Evolutionary conservation across 2,888 invertebrate genomes (phyloP).

Genomic region (Saturnia pavonia): DNA sequence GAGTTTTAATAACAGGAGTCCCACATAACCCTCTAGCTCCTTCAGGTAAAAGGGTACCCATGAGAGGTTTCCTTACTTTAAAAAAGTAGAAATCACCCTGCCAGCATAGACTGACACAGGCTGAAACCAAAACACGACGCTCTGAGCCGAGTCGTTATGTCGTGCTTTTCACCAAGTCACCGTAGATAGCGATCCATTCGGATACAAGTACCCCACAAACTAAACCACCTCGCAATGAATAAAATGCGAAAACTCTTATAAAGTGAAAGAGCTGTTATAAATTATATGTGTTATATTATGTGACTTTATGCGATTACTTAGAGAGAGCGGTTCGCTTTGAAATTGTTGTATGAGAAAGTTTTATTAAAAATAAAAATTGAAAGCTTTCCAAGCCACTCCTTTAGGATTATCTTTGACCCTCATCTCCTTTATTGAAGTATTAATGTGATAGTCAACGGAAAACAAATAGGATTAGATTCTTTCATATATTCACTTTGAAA

Average conservation of each 20-base stretch:
- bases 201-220: too few species aligned
- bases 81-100: too few species aligned
- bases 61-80: too few species aligned
- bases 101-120: too few species aligned
- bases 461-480: not conserved
- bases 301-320: not conserved
- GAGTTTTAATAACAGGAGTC: too few species aligned
- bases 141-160: too few species aligned
- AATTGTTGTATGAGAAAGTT: not conserved
- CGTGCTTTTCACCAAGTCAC: too few species aligned
- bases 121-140: too few species aligned
- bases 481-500: not conserved
- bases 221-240: too few species aligned
- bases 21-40: too few species aligned
- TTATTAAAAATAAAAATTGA: constrained; percentile 7
- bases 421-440: constrained; percentile 15
- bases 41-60: too few species aligned
- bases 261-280: not conserved
- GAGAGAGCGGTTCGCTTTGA: not conserved
- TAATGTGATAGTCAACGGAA: constrained; percentile 21
- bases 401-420: constrained; percentile 13
- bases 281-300: not conserved
- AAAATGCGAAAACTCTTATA: not conserved
- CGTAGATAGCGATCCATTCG: too few species aligned
- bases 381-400: constrained; percentile 2